Evolutionary conservation across 1,140 invertebrate genomes (phyloP).

Genomic region (Leptopilina clavipes): DNA sequence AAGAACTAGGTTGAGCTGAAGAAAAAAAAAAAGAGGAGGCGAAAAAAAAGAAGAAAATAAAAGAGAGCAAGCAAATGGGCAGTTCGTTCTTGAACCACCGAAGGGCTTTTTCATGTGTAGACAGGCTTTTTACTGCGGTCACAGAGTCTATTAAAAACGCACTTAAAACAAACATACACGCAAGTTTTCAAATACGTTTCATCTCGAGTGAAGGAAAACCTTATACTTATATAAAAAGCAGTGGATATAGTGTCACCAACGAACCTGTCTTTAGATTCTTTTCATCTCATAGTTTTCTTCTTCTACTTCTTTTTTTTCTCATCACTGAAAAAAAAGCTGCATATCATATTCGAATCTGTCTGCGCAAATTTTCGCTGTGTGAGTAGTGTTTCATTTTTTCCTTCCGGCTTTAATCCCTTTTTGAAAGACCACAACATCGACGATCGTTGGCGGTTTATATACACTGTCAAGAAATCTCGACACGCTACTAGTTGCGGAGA

Average conservation of each 20-base stretch:
- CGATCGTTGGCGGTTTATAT: constrained; percentile 3
- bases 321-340: neutral
- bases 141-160: constrained; percentile 4
- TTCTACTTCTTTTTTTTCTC: neutral
- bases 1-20: neutral
- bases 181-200: constrained; percentile 11
- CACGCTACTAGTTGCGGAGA: neutral
- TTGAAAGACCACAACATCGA: constrained; percentile 12
- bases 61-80: constrained; percentile 11
- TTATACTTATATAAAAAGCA: neutral
- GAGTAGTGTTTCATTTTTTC: neutral
- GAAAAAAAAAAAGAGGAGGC: neutral
- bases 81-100: neutral
- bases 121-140: neutral
- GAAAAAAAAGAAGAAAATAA: neutral
- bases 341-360: constrained; percentile 31
- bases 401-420: constrained; percentile 8
- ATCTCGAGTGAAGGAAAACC: neutral
- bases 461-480: constrained; percentile 13
- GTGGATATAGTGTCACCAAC: neutral
- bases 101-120: neutral
- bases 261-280: neutral
- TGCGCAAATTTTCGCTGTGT: neutral
- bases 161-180: constrained; percentile 19
- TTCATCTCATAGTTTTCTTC: constrained; percentile 1